Conservation (phyloP, 2,113 vertebrate species). For the Aptenodytes forsteri region DNA sequence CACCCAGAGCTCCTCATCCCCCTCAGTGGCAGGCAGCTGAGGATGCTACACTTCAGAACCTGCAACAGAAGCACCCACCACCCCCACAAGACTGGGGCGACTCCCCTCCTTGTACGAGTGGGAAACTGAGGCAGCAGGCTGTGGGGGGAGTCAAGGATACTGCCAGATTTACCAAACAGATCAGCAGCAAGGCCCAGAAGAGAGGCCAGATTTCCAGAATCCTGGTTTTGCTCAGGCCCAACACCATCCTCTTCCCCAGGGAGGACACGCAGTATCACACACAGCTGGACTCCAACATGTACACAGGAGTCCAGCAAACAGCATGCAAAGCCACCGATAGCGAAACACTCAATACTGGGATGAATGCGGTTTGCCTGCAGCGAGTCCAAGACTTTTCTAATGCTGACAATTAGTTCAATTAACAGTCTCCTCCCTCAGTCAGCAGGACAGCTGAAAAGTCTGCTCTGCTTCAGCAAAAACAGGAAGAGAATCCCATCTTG, state of each 20-base stretch:
- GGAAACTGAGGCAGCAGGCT: background rate
- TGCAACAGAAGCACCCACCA: background rate
- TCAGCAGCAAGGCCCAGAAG: background rate
- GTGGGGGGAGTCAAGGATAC: background rate
- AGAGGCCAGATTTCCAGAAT: background rate
- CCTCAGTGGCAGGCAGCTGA: background rate
- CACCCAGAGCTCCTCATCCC: background rate
- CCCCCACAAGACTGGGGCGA: background rate
- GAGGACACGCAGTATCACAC: background rate
- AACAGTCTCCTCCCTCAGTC: background rate
- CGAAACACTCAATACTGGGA: background rate
- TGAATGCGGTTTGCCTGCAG: background rate
- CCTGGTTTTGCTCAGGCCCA: background rate
- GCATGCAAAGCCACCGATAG: background rate
- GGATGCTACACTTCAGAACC: background rate
- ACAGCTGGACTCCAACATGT: background rate
- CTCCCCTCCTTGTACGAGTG: background rate
- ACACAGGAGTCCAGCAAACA: background rate
- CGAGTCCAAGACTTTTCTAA: background rate
- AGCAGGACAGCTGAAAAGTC: background rate
- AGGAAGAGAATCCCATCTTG: background rate
- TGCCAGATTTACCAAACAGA: background rate
- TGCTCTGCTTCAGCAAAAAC: background rate
- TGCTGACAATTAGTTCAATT: background rate
- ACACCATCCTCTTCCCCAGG: background rate